Conservation (phyloP, 2,797 vertebrate species). For the Semotilus atromaculatus region DNA sequence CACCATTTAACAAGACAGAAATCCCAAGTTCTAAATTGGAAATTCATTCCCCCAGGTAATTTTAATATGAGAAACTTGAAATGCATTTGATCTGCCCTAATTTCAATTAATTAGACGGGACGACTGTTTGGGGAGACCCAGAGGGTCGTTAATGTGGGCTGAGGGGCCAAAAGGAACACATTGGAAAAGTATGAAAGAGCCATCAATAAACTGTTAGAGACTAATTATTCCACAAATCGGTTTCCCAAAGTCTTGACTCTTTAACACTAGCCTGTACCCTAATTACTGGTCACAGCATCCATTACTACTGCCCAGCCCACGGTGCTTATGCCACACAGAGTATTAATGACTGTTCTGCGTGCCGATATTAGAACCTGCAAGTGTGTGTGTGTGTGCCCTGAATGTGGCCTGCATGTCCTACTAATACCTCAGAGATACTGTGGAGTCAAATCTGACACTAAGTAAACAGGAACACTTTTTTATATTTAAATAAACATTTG, state of each 20-base stretch:
- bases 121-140: conserved; percentile 83
- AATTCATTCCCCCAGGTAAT: conserved; percentile 85
- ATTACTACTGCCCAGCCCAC: conserved; percentile 77
- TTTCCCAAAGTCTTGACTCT: conserved; percentile 82
- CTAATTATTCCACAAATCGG: conserved; percentile 84
- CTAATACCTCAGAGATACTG: conserved; percentile 26
- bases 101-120: conserved; percentile 87
- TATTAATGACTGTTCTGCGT: conserved; percentile 76
- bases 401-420: conserved; percentile 10
- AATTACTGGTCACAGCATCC: conserved; percentile 84
- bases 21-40: conserved; percentile 86
- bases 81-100: conserved; percentile 87
- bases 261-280: conserved; percentile 80
- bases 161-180: conserved; percentile 75
- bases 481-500: conserved; percentile 19
- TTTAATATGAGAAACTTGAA: conserved; percentile 85
- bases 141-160: conserved; percentile 73
- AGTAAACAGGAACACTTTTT: conserved; percentile 31
- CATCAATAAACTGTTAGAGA: conserved; percentile 85
- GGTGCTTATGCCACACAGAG: conserved; percentile 68
- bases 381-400: conserved; percentile 16
- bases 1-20: conserved; percentile 80
- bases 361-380: conserved; percentile 64
- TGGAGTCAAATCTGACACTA: conserved; percentile 16
- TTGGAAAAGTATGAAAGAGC: conserved; percentile 80